Evolutionary conservation across 2,113 vertebrate genomes (phyloP).

Genomic region (Petrocephalus zakoni): DNA sequence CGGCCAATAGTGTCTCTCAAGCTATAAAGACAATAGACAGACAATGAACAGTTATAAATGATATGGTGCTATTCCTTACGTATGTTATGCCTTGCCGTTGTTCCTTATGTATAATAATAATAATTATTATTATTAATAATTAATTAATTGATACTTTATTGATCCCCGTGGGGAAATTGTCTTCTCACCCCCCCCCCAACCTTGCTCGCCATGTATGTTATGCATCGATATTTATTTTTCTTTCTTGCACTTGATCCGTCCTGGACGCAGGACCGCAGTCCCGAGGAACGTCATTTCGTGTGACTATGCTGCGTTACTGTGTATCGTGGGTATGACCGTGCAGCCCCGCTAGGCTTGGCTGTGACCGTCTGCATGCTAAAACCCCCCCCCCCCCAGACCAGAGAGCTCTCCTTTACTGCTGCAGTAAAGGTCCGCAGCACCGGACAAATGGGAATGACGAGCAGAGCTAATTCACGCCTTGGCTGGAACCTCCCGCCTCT

Average conservation of each 20-base stretch:
- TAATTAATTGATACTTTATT: no score
- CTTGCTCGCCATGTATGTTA: no score
- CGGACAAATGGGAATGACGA: slow-evolving; percentile 7
- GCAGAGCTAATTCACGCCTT: background rate
- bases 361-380: background rate
- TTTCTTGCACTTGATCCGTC: background rate
- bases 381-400: background rate
- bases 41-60: background rate
- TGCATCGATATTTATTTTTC: background rate
- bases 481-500: background rate
- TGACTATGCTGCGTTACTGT: background rate
- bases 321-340: background rate
- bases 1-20: background rate
- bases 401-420: background rate
- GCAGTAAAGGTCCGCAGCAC: background rate
- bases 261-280: background rate
- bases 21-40: background rate
- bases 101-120: no score
- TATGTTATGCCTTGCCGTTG: background rate
- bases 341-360: background rate
- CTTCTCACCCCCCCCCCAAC: no score
- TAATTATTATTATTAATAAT: no score
- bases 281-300: background rate
- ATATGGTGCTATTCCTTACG: background rate
- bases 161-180: no score